Evolutionary conservation across 1,140 invertebrate genomes (phyloP), one percentile per base, ranked within the genome.

Genomic region (Kradibia gibbosae): DNA sequence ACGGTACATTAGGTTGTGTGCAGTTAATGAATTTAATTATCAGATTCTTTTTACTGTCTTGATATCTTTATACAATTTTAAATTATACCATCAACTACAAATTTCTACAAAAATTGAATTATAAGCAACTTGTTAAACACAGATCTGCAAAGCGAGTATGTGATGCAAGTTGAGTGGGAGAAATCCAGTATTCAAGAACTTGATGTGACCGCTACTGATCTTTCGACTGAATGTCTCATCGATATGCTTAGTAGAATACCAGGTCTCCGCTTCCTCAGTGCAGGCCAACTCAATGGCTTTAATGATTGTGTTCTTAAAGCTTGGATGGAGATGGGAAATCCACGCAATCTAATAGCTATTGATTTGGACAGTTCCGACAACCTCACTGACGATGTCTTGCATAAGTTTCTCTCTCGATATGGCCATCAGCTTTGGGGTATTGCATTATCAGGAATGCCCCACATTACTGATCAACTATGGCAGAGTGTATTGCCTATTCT

Each of bases 131-230:
- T 34, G 7, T 67, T 8, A 7, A 39, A 5, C 25, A 10, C 50
- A 97, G 96, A 95, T 90, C 92, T 99, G 0, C 94, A 96, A 87
- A 97, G 97, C 86, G 96, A 98, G 81, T 93, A 97, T 88, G 95
- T 99, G 36, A 96, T 96, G 94, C 95, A 96, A 89, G 97, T 99
- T 0, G 98, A 99, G 86, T 99, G 99, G 99, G 98, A 99, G 88
- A 98, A 99, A 87, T 96, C 97, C 0, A 94, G 94, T 0, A 91
- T 99, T 57, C 96, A 97, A 90, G 99, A 99, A 90, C 88, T 99
- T 80, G 99, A 99, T 87, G 96, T 99, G 42, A 98, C 97, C 0
- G 99, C 97, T 0, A 99, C 98, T 0, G 98, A 99, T 90, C 91
- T 99, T 48, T 96, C 96, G 1, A 96, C 96, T 0, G 98, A 99